These are phyloP conservation scores for Proisotoma minuta DNA, from an alignment of 2,888 invertebrate genomes.

Conservation along the genomic window DNA sequence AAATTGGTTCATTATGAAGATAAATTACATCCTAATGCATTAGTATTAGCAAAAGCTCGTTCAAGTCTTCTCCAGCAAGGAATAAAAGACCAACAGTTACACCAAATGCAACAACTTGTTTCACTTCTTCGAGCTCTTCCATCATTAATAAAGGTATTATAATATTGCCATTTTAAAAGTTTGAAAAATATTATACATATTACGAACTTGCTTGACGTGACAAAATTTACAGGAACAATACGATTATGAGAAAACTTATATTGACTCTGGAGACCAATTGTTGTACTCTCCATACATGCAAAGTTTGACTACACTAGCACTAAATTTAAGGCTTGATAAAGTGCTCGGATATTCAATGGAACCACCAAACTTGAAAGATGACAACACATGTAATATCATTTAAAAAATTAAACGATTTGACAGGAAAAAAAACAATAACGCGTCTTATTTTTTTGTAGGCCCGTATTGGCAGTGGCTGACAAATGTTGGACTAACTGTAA, in stretches of 20 bases:
- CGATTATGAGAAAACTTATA: conserved; percentile 57
- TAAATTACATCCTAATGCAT: conserved; percentile 50
- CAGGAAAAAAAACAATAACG: no score
- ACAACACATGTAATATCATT: no score
- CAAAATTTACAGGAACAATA: conserved; percentile 44
- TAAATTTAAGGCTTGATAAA: conserved; percentile 57
- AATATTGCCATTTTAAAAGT: no score
- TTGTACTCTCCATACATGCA: conserved; percentile 60
- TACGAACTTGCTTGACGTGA: no score
- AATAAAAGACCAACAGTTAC: conserved; percentile 54
- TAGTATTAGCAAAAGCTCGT: not conserved
- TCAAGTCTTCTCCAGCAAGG: conserved; percentile 56
- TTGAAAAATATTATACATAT: no score
- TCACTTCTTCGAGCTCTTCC: conserved; percentile 55
- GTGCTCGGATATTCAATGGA: conserved; percentile 48
- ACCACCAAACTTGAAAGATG: not conserved
- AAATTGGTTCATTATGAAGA: conserved; percentile 53
- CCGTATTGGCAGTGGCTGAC: conserved; percentile 60
- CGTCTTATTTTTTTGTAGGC: no score
- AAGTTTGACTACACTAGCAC: conserved; percentile 56
- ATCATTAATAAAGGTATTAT: conserved; percentile 50
- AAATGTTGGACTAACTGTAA: conserved; percentile 56
- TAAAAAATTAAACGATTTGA: no score
- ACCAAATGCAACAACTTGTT: conserved; percentile 57
- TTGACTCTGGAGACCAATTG: conserved; percentile 59